These are phyloP conservation scores for Melanotaenia pygmaea DNA, from an alignment of 2,797 vertebrate species.

Conservation along the genomic window DNA sequence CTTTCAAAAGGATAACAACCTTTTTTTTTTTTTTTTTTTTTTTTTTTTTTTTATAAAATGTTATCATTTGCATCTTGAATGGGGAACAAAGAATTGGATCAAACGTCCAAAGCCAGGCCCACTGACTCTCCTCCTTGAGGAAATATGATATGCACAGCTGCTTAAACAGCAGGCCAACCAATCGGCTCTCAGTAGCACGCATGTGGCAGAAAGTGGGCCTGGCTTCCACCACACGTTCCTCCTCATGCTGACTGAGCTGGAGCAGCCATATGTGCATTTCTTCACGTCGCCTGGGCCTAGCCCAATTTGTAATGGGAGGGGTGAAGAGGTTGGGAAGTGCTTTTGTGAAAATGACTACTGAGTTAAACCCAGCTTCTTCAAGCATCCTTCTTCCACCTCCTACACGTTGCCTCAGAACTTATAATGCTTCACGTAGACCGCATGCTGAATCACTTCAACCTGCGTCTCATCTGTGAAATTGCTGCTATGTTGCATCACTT, in stretches of 20 bases:
- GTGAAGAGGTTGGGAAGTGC: conserved; percentile 6
- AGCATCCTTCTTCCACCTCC: conserved; percentile 9
- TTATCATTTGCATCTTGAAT: neutral
- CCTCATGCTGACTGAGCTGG: conserved; percentile 35
- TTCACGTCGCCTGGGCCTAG: conserved; percentile 70
- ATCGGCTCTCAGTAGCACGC: conserved; percentile 40
- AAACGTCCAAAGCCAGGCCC: neutral
- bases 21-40: no score
- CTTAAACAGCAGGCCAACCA: conserved; percentile 38
- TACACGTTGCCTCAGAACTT: neutral
- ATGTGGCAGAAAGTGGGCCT: conserved; percentile 34
- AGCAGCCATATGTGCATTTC: conserved; percentile 72
- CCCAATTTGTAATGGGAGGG: conserved; percentile 16
- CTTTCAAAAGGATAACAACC: no score
- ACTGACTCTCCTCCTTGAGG: conserved; percentile 4
- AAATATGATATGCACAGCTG: conserved; percentile 54
- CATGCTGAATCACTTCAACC: conserved; percentile 4
- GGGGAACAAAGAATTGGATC: neutral
- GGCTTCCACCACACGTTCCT: conserved; percentile 49
- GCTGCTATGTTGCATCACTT: conserved; percentile 45
- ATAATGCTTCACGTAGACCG: neutral
- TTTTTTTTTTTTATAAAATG: neutral
- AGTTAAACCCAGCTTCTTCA: conserved; percentile 23
- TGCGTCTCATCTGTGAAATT: conserved; percentile 25
- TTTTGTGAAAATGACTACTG: conserved; percentile 36